Evolutionary conservation across 1,140 invertebrate species (phyloP), one percentile per base, ranked within the genome.

Genomic region (Andrena cerasifolii): DNA sequence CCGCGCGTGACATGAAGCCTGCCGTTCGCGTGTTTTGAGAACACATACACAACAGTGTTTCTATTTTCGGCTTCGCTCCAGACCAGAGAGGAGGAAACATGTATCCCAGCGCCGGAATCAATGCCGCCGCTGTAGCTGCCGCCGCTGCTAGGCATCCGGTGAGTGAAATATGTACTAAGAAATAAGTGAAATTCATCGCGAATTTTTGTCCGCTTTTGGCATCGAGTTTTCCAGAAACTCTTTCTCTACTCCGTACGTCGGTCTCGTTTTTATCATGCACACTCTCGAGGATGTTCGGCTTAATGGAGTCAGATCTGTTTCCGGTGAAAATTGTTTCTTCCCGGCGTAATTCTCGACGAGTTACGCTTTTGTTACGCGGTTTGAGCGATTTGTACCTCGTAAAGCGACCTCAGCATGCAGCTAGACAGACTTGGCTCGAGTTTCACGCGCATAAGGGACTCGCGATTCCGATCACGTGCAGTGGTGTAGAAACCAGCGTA

Each of bases 21-120:
- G 16, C 14, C 56, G 58, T 12, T 24, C 18, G 43, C 49, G 70
- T 56, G 65, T 40, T 62, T 28, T 67, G 14, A 68, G 63, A 47
- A 79, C 45, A 16, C 45, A 45, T 61, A 79, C 45, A 18, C 45
- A 18, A 45, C 24, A 18, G 56, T 70, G 47, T 73, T 78, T 65
- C 21, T 63, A 58, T 78, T 65, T 63, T 43, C 24, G 21, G 45
- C 31, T 45, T 54, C n/a, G 33, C 58, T 65, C 51, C 58, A 58
- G 61, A 53, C 16, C 62, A 59, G 40, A 70, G 40, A 74, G 72
- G 54, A 78, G 72, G 61, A 78, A 93, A 91, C 84, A 94, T 94
- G 94, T 94, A 94, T 91, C 94, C 94, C 36, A 94, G 93, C 90
- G 93, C 93, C 88, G 94, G 94, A 91, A 94, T 94, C 90, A 94